phyloP scores from a whole-genome alignment of 2,888 invertebrate genomes.

The Andrena dorsata region DNA sequence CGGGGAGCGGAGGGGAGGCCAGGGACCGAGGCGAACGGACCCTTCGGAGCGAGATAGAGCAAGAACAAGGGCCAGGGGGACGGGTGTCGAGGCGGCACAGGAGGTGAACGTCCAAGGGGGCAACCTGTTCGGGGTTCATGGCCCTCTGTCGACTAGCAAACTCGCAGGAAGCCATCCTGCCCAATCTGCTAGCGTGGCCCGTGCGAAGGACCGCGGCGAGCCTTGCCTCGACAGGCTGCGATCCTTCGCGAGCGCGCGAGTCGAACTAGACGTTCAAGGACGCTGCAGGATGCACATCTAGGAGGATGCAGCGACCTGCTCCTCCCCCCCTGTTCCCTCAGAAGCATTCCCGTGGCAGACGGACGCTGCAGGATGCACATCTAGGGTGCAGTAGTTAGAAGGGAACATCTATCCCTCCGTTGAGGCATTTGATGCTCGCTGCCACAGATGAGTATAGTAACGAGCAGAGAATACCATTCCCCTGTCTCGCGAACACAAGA shows the following conservation, averaged over 20 bases:
- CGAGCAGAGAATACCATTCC: too few relatives aligned
- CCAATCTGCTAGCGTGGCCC: constrained; percentile 77
- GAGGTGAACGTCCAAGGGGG: constrained; percentile 85
- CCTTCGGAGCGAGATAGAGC: constrained; percentile 71
- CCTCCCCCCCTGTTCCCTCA: not conserved
- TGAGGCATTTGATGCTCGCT: too few relatives aligned
- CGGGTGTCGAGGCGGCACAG: constrained; percentile 73
- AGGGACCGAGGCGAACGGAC: constrained; percentile 64
- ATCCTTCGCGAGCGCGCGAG: constrained; percentile 18
- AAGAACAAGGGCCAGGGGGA: constrained; percentile 66
- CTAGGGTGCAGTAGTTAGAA: constrained; percentile 29
- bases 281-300: constrained; percentile 51
- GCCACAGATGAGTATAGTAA: too few relatives aligned
- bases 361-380: constrained; percentile 42
- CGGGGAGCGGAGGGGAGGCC: constrained; percentile 30
- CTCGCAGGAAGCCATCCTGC: constrained; percentile 76
- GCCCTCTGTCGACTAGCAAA: constrained; percentile 84
- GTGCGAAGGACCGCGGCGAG: constrained; percentile 69
- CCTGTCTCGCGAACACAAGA: too few relatives aligned
- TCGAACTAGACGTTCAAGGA: constrained; percentile 51
- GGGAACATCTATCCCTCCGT: too few relatives aligned
- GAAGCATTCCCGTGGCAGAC: not conserved
- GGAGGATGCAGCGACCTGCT: constrained; percentile 34
- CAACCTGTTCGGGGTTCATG: constrained; percentile 85
- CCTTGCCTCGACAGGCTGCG: constrained; percentile 36